Base-by-base conservation (phyloP, 2,113 vertebrate species). In the Athene cunicularia region DNA sequence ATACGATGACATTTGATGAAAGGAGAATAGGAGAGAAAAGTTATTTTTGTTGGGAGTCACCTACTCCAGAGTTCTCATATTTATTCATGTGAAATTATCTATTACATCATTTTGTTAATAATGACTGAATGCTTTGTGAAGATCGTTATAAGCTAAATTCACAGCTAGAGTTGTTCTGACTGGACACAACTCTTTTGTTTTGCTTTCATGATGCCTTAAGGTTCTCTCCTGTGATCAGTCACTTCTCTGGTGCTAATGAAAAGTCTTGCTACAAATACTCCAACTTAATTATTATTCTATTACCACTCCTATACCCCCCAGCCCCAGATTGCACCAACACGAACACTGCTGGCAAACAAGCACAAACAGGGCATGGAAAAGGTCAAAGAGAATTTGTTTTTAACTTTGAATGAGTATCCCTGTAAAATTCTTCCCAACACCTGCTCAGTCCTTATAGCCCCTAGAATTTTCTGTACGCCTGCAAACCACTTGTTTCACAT, bases 101-200 rank as follows among this genome's bases (percentile, higher is more conserved):
- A 35, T 84, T 95, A 93, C 83, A 88, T 95, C 82, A 97, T 55
- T 93, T 91, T 72, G 24, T 94, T 95, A 87, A 80, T 95, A 96
- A 95, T 70, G 80, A 75, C 76, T 90, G 90, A 93, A 92, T 0
- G 8, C 71, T 95, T 91, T 80, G 91, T 84, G 72, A 88, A 66
- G 56, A 84, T 71, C 70, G 39, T 95, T 95, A 68, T 49, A 90
- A 47, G 53, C 62, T 74, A 86, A 94, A 87, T 84, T 95, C 83
- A 94, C 53, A 71, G 60, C 32, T 68, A 70, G 86, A 91, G 64
- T 68, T 97, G 96, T 95, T 92, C 86, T 95, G 96, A 94, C 96
- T 96, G 96, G 93, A 97, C 83, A 81, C 39, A 71, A 58, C 76
- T 43, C 76, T 95, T 96, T 86, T 95, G 94, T 93, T 97, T 96